Evolutionary conservation across 2,888 invertebrate genomes (phyloP), one percentile per base, ranked within the genome.

Genomic region (Vannuccia rotundouncinata): DNA sequence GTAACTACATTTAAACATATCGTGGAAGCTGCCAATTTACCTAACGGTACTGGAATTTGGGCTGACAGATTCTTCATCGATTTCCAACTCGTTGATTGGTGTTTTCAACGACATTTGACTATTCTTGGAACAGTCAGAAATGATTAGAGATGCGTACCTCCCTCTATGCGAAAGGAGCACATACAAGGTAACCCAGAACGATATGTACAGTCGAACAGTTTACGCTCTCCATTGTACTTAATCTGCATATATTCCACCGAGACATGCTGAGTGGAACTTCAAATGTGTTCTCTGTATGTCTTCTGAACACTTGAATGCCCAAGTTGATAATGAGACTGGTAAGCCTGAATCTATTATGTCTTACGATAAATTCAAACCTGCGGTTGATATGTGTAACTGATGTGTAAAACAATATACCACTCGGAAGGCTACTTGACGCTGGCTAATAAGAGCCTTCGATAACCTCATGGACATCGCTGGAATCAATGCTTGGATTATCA

Each of bases 331-430:
- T 22, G 66, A 5, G 2, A 66, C 66, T 66, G 25, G 25, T n/a
- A 66, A 66, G 25, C 10, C 66, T n/a, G 17, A 66, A n/a, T 66
- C 66, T 66, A 66, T 66, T 66, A n/a, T 66, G 25, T 5, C 66
- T n/a, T 66, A 66, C 25, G 25, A 66, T 66, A 5, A 66, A 22
- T 66, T n/a, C 66, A 66, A 66, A 66, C 66, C 66, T 22, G 66
- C 22, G 5, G 66, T 66, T 66, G 66, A 66, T 66, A 66, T 66
- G 66, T 22, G 10, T 22, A 66, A 22, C 66, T 66, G 66, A 27
- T 66, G 66, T 66, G 66, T 66, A 66, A 66, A 66, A 66, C 2
- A 22, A n/a, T 66, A 66, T 66, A n/a, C 66, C 66, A 66, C 66
- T 22, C 10, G 25, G 17, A 5, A 66, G 25, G 66, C 66, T 5